Conservation (phyloP, 1,140 invertebrate genomes). For the Dendrolimus punctatus region DNA sequence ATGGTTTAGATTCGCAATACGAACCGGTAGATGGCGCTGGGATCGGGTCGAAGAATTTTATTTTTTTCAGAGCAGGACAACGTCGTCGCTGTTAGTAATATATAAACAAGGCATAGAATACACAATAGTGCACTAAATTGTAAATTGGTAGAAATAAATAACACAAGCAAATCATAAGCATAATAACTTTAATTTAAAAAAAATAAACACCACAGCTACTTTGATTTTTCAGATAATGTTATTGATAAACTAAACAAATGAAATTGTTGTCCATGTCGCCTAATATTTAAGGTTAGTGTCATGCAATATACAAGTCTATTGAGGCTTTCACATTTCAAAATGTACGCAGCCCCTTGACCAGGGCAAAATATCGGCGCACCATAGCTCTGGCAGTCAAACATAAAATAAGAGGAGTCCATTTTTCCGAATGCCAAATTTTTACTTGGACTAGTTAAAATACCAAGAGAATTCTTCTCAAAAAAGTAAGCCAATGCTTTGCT, state of each 20-base stretch:
- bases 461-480: conserved; percentile 69
- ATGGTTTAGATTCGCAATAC: no score
- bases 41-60: no score
- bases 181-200: not conserved
- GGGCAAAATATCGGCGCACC: conserved; percentile 74
- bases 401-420: conserved; percentile 72
- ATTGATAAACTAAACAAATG: conserved; percentile 45
- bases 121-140: no score
- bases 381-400: conserved; percentile 76
- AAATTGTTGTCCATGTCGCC: conserved; percentile 52
- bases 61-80: no score
- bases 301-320: conserved; percentile 75
- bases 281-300: conserved; percentile 69
- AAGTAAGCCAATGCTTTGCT: conserved; percentile 74
- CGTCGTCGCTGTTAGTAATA: no score
- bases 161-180: not conserved
- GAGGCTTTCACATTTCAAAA: conserved; percentile 73
- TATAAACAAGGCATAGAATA: no score
- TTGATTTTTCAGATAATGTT: conserved; percentile 35
- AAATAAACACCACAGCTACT: conserved; percentile 34
- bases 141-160: no score
- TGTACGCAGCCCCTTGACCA: conserved; percentile 71
- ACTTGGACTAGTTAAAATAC: conserved; percentile 69
- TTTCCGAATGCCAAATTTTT: conserved; percentile 74
- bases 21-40: no score